Evolutionary conservation across 2,888 invertebrate species (phyloP), one percentile per base, ranked within the genome.

Genomic region (Steinernema carpocapsae): DNA sequence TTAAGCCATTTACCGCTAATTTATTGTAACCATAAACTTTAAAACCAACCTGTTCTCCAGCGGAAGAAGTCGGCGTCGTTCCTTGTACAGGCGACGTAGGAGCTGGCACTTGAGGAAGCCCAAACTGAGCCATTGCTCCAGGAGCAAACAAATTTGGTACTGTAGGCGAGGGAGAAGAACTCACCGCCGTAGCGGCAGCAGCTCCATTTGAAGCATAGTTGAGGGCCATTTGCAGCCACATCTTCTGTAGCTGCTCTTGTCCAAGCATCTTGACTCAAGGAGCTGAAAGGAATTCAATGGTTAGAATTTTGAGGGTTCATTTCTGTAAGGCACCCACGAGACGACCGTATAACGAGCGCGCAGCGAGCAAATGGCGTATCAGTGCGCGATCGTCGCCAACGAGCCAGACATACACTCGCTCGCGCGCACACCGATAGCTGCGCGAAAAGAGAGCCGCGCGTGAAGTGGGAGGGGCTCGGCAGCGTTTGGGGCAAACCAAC

Each of bases 161-260:
- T 14, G 64, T 64, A 64, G 64, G 64, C 64, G 64, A 64, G 26
- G 64, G 64, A 26, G 64, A 22, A 1, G 32, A 12, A n/a, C 19
- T 64, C 4, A 32, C 64, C 4, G 32, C 64, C 32, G 64, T 19
- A 64, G 64, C 64, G 64, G 64, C 64, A 1, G 64, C 64, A 26
- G 64, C 64, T 64, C 64, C 64, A 29, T 64, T 64, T 17, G 22
- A 26, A 26, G 64, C 64, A 32, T 64, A 64, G 64, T 64, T 64
- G 64, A 64, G 64, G 29, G 64, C 64, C 64, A 64, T 64, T 64
- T 64, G 64, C 64, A 64, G 64, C 64, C 64, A 64, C 64, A 64
- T 64, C 64, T 64, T 64, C 64, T 64, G 64, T 14, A 64, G 64
- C 64, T 64, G 64, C 64, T 64, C 64, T 29, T 64, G 64, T 29